These are phyloP conservation scores for Alethe castanea DNA, from an alignment of 2,113 vertebrate genomes.

Conservation along the genomic window DNA sequence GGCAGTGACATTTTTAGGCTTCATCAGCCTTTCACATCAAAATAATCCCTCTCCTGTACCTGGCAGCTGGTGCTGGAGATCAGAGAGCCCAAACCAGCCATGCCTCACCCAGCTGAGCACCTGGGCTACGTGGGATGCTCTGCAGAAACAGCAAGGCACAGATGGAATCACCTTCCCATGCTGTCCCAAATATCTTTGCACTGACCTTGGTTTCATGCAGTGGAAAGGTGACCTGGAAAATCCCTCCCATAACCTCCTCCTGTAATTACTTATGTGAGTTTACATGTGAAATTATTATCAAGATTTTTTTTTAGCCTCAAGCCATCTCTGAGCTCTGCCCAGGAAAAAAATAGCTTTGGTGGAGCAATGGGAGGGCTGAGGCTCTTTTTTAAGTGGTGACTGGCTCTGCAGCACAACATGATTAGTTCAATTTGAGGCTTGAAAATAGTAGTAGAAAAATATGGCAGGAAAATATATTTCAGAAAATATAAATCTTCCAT, in stretches of 20 bases:
- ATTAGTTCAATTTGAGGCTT: neutral
- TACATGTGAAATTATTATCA: neutral
- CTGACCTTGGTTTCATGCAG: neutral
- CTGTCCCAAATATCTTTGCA: neutral
- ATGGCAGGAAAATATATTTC: neutral
- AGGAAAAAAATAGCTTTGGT: neutral
- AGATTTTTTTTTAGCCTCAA: neutral
- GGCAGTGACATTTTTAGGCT: neutral
- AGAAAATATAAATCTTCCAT: neutral
- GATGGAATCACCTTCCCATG: neutral
- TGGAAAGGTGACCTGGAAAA: neutral
- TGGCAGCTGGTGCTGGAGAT: neutral
- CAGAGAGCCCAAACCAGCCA: neutral
- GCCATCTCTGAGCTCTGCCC: neutral
- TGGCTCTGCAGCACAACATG: neutral
- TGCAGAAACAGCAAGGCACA: neutral
- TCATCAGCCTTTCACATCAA: neutral
- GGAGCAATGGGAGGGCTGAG: neutral
- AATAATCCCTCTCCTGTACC: neutral
- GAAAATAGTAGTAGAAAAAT: neutral
- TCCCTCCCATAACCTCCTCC: neutral
- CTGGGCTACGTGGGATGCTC: neutral
- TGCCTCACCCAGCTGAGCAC: neutral
- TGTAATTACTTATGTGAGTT: neutral
- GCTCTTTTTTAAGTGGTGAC: neutral